Evolutionary conservation across 2,888 invertebrate genomes (phyloP).

Genomic region (Pyralis farinalis): DNA sequence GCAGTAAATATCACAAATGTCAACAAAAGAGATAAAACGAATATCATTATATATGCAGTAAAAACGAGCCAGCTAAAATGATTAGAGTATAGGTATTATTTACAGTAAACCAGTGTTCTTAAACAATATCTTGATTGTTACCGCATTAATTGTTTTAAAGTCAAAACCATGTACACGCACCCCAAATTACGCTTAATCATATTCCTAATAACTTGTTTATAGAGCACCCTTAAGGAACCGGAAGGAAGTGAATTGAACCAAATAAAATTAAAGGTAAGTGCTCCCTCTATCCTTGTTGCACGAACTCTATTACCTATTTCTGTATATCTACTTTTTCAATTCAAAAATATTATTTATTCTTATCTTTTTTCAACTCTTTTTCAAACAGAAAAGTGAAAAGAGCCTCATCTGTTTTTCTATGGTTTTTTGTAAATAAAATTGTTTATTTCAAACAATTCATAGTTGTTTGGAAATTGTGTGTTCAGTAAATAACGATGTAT

Average conservation of each 20-base stretch:
- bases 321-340: conserved; percentile 3
- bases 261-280: conserved; percentile 73
- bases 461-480: conserved; percentile 39
- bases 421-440: conserved; percentile 39
- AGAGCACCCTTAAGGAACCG: conserved; percentile 62
- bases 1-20: too few relatives aligned
- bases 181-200: conserved; percentile 52
- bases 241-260: conserved; percentile 53
- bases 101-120: too few relatives aligned
- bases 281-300: conserved; percentile 6
- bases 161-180: conserved; percentile 9
- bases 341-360: not conserved
- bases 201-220: conserved; percentile 57
- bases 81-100: too few relatives aligned
- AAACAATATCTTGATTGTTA: too few relatives aligned
- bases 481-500: conserved; percentile 46
- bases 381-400: conserved; percentile 7
- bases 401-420: conserved; percentile 14
- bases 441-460: conserved; percentile 32
- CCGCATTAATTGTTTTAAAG: not conserved
- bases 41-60: too few relatives aligned
- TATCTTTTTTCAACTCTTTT: not conserved
- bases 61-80: too few relatives aligned
- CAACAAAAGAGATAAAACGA: too few relatives aligned
- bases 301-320: not conserved